phyloP scores from a whole-genome alignment of 1,140 invertebrate species.

The Bathynomus jamesi region DNA sequence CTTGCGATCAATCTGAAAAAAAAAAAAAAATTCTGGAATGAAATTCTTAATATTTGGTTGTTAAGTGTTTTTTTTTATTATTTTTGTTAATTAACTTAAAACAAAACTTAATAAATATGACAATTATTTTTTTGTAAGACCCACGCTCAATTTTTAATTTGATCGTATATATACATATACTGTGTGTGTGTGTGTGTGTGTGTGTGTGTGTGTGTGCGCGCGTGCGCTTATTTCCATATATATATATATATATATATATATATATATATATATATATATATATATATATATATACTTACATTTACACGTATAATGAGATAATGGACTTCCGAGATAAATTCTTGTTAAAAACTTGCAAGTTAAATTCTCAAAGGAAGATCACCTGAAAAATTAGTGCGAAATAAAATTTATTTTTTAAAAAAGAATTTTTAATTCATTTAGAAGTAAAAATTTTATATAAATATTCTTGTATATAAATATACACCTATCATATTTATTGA shows the following conservation, averaged over 20 bases:
- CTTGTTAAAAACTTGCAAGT: neutral
- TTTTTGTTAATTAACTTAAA: too few relatives aligned
- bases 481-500: neutral
- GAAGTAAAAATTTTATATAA: neutral
- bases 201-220: neutral
- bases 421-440: neutral
- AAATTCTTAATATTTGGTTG: too few relatives aligned
- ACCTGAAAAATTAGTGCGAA: too few relatives aligned
- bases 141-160: too few relatives aligned
- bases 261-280: neutral
- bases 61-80: too few relatives aligned
- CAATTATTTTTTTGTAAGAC: too few relatives aligned
- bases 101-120: too few relatives aligned
- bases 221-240: neutral
- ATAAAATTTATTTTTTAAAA: neutral
- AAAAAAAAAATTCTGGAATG: too few relatives aligned
- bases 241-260: neutral
- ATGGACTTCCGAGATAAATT: neutral
- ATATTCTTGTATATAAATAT: neutral
- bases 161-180: too few relatives aligned
- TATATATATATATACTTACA: neutral
- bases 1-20: too few relatives aligned
- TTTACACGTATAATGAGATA: neutral
- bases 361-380: too few relatives aligned
- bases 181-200: neutral